Evolutionary conservation across 2,888 invertebrate species (phyloP).

Genomic region (Aspidiotus destructor): DNA sequence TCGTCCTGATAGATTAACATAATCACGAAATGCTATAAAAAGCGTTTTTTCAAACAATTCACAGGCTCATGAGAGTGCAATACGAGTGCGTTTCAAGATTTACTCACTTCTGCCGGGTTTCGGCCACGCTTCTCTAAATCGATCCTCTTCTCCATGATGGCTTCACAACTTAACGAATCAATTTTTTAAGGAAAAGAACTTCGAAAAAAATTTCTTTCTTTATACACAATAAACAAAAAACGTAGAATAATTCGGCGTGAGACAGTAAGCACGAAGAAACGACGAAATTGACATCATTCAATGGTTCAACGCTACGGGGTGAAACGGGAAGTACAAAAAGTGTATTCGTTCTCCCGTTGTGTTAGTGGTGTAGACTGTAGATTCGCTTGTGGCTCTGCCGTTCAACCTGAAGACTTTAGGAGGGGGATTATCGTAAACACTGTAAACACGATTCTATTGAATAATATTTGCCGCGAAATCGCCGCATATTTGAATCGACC

Average conservation of each 20-base stretch:
- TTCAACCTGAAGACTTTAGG: background rate
- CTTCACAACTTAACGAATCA: constrained; percentile 8
- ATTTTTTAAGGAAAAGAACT: constrained; percentile 9
- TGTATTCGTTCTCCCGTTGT: constrained; percentile 5
- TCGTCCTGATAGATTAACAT: too few relatives aligned
- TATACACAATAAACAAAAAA: constrained; percentile 28
- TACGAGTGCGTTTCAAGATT: too few relatives aligned
- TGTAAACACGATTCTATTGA: constrained; percentile 20
- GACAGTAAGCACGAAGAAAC: constrained; percentile 28
- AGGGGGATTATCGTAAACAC: constrained; percentile 9
- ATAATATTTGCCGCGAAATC: constrained; percentile 23
- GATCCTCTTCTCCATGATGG: constrained; percentile 84
- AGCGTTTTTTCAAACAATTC: too few relatives aligned
- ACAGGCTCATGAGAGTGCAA: too few relatives aligned
- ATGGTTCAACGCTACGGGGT: constrained; percentile 4
- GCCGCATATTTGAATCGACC: constrained; percentile 6
- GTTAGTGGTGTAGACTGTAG: background rate
- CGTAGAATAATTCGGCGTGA: constrained; percentile 19
- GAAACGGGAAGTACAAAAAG: constrained; percentile 14
- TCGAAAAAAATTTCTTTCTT: background rate
- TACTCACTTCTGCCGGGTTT: constrained; percentile 73
- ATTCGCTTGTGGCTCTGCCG: constrained; percentile 20
- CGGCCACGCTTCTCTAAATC: constrained; percentile 87
- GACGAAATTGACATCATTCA: constrained; percentile 31
- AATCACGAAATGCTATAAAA: too few relatives aligned